Conservation (phyloP, 2,888 invertebrate genomes). For the Temnothorax rugatulus region DNA sequence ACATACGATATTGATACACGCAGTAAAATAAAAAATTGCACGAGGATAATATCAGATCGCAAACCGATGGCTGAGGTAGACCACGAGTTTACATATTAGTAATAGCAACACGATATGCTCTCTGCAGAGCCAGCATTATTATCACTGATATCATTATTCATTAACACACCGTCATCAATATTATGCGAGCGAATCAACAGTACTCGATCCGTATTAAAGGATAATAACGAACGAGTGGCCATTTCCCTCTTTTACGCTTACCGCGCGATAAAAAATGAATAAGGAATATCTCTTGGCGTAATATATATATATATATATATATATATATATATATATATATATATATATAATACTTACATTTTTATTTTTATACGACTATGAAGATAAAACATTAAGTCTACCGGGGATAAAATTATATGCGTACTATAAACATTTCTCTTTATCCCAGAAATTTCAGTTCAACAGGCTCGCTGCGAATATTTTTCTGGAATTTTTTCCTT, state of each 20-base stretch:
- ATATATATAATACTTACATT: not conserved
- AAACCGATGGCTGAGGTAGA: constrained; percentile 36
- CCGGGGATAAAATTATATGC: constrained; percentile 1
- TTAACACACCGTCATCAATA: constrained; percentile 40
- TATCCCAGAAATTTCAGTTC: constrained; percentile 27
- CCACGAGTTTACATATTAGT: constrained; percentile 34
- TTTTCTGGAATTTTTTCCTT: not conserved
- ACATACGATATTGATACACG: not conserved
- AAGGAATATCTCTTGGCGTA: constrained; percentile 10
- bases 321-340: not conserved
- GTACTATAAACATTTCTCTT: not conserved
- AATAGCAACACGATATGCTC: constrained; percentile 32
- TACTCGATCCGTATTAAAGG: constrained; percentile 19
- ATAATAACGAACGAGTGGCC: constrained; percentile 18
- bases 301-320: constrained; percentile 16
- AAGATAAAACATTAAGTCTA: constrained; percentile 10
- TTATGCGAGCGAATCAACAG: constrained; percentile 8
- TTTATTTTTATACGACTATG: constrained; percentile 9
- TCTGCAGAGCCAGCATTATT: constrained; percentile 40
- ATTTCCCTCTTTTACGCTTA: constrained; percentile 18
- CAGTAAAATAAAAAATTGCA: constrained; percentile 22
- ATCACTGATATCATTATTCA: constrained; percentile 53
- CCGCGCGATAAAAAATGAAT: constrained; percentile 2
- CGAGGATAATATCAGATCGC: constrained; percentile 43
- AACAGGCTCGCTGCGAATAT: not conserved